Evolutionary conservation across 2,797 vertebrate species (phyloP), one percentile per base, ranked within the genome.

Genomic region (Paratrypauchen microcephalus): DNA sequence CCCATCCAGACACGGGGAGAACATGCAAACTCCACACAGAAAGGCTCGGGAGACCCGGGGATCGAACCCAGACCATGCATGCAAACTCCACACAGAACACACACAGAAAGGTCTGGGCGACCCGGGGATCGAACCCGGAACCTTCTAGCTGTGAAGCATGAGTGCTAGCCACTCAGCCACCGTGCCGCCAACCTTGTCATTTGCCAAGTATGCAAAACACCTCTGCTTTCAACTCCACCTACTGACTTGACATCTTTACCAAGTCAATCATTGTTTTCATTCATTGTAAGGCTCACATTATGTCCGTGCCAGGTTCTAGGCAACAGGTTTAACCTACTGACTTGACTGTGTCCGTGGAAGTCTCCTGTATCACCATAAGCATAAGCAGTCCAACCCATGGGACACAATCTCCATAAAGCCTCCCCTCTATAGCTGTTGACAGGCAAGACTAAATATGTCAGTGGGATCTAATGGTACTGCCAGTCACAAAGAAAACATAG

Each of bases 371-470:
- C 18, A 11, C 30, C 56, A 65, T 60, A 36, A 81, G 71, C 45
- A 72, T 67, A 70, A 11, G 70, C n/a, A 83, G 47, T 63, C 64
- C 48, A 57, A 73, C 60, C 69, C 58, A 61, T 41, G 68, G 45
- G 66, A 69, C 65, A 75, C 50, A 77, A 83, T 74, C 77, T 75
- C n/a, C 56, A 84, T 86, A 86, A 83, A 77, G 66, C 70, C 60
- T 86, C 75, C 74, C 77, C 78, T 81, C 59, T 69, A 87, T 84
- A 76, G 70, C 39, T 70, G 65, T 55, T 78, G 83, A 85, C 85
- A 85, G 72, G 78, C 71, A 1, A 81, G 79, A 85, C 79, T 70
- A 74, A 82, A 80, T 66, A 76, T 86, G 86, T 58, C 86, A 87
- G 75, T 66, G 66, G 70, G 66, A 79, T 75, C 76, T 83, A 79